Percentiles rank a stretch among this genome's conserved stretches.
Evolutionary conservation across 2,888 invertebrate genomes (phyloP).

Genomic region (Drosophila basisetae): DNA sequence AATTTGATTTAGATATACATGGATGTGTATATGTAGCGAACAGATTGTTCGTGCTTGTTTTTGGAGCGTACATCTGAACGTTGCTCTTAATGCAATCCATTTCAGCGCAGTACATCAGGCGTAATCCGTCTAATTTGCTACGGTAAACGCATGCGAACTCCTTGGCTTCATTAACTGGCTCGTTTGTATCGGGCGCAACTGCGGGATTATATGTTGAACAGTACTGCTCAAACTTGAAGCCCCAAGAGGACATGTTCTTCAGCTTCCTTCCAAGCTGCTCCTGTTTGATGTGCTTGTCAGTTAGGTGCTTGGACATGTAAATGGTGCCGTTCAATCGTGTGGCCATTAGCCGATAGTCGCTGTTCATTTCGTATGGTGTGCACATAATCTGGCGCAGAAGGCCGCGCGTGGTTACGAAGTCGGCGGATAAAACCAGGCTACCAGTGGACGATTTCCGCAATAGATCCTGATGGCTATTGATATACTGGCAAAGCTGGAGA

Average conservation of each 20-base stretch:
- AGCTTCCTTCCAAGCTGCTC: background rate
- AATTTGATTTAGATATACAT: background rate
- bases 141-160: constrained; percentile 55
- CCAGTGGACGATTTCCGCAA: constrained; percentile 10
- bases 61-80: constrained; percentile 35
- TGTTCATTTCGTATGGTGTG: constrained; percentile 46
- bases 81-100: constrained; percentile 62
- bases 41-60: background rate
- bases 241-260: constrained; percentile 69
- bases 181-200: constrained; percentile 41
- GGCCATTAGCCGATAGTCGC: constrained; percentile 39
- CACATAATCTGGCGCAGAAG: constrained; percentile 60
- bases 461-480: constrained; percentile 42
- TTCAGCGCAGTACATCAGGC: constrained; percentile 60
- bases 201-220: constrained; percentile 33
- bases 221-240: constrained; percentile 72
- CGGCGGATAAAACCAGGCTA: constrained; percentile 13
- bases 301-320: constrained; percentile 48
- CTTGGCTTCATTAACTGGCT: constrained; percentile 52
- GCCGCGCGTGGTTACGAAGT: constrained; percentile 59
- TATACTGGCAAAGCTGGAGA: constrained; percentile 37
- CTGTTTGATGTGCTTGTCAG: constrained; percentile 11
- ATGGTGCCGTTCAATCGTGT: constrained; percentile 56
- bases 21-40: background rate
- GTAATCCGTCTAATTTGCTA: constrained; percentile 31